Evolutionary conservation across 2,113 vertebrate species (phyloP), one percentile per base, ranked within the genome.

Genomic region (Nerophis lumbriciformis): DNA sequence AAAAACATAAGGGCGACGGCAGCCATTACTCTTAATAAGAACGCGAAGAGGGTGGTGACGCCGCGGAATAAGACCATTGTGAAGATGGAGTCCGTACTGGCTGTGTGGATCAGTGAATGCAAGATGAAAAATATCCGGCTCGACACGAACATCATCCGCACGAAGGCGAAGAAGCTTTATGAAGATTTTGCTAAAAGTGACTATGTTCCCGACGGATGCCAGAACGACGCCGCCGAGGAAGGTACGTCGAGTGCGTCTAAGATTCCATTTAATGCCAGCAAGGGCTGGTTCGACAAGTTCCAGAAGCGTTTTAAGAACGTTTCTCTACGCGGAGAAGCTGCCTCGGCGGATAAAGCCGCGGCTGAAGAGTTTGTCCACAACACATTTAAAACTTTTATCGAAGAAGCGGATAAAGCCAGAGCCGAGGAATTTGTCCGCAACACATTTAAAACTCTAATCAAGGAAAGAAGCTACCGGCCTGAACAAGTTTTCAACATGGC

Each of bases 401-500:
- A 28, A 2, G 28, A 28, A 28, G 28, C 28, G 28, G 28, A 28
- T 28, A 28, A 28, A 28, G 28, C 28, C 28, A 28, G 28, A 4
- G 28, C 28, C 28, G 28, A 28, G 28, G 28, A 28, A 28, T 28
- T 28, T 4, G 28, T 28, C 28, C 28, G 28, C 2, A 28, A 28
- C 28, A 28, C 28, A 3, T 28, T 28, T 28, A 28, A 28, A 28
- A 28, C 28, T 28, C 28, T 28, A 28, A 28, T 28, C 28, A 28
- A 48, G 16, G 58, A 60, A 37, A 45, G 45, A 5, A 42, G 44
- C 47, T 60, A 60, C n/a, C 21, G 47, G 12, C 58, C 58, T 48
- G 58, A 60, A 48, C 45, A 60, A n/a, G 42, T 48, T 15, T 60
- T 60, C 47, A 60, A 60, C 48, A 48, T 60, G 58, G 45, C 48